These are phyloP conservation scores for Drosophila quadrilineata DNA, from an alignment of 1,140 invertebrate species.

Conservation along the genomic window DNA sequence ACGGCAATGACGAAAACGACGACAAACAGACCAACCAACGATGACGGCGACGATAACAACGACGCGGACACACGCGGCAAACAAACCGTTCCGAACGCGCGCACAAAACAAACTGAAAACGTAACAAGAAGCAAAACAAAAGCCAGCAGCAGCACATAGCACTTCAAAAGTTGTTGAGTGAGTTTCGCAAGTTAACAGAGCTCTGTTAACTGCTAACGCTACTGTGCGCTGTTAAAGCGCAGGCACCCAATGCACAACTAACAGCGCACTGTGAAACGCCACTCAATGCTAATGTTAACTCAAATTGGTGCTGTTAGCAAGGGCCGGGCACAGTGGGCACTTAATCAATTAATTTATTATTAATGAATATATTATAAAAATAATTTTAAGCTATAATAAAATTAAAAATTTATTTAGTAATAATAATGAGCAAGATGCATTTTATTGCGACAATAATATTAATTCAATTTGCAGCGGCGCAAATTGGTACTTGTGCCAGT, in stretches of 20 bases:
- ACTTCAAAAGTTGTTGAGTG: conserved; percentile 26
- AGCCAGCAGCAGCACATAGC: background rate
- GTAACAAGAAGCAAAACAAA: conserved; percentile 26
- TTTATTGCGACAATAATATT: background rate
- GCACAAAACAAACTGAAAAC: conserved; percentile 57
- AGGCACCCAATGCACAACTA: conserved; percentile 3
- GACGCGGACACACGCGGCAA: conserved; percentile 19
- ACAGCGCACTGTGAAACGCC: background rate
- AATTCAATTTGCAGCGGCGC: background rate
- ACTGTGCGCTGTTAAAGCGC: background rate
- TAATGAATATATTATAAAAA: background rate
- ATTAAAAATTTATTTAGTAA: background rate
- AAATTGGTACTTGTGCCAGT: conserved; percentile 14
- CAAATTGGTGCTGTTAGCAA: conserved; percentile 20
- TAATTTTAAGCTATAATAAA: background rate
- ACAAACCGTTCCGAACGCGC: conserved; percentile 50
- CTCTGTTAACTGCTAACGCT: conserved; percentile 15
- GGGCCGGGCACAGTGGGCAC: background rate
- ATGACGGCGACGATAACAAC: conserved; percentile 8
- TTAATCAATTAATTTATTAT: background rate
- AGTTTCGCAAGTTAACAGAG: conserved; percentile 21
- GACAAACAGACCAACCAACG: conserved; percentile 4
- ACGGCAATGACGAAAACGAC: conserved; percentile 23
- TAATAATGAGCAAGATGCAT: too few relatives aligned
- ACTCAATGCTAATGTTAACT: conserved; percentile 33